A percentile compares a stretch with the other conserved stretches of the same genome.
These are phyloP conservation scores for Actinopyga echinites DNA, from an alignment of 53 echinoderm and acorn worm species.

Conservation along the genomic window DNA sequence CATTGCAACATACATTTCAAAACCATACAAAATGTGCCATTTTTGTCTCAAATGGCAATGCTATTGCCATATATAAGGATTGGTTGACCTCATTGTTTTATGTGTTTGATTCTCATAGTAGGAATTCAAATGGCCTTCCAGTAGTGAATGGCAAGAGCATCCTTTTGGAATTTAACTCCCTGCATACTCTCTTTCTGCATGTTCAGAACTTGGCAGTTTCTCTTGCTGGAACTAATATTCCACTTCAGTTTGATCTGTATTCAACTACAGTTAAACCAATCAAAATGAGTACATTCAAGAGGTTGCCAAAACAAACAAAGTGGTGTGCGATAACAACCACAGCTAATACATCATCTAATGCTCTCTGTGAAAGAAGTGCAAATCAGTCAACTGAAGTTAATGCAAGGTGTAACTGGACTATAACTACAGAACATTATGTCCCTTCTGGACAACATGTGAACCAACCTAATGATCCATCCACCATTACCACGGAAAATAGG, in stretches of 20 bases:
- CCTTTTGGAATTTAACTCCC: neutral
- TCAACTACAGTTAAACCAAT: neutral
- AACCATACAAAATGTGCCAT: neutral
- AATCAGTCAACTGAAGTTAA: no score
- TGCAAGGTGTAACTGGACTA: no score
- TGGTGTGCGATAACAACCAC: neutral
- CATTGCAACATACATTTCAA: neutral
- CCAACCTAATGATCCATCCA: no score
- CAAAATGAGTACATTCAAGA: neutral
- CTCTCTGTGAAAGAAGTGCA: no score
- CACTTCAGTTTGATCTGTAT: neutral
- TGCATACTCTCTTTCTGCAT: neutral
- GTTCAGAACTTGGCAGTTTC: neutral
- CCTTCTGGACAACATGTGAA: no score
- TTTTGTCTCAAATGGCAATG: constrained; percentile 3
- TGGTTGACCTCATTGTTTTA: neutral
- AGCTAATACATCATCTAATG: neutral
- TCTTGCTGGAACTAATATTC: neutral
- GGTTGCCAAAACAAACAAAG: neutral
- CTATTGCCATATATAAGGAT: neutral
- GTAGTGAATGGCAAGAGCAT: neutral
- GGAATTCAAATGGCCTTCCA: neutral
- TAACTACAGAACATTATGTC: no score
- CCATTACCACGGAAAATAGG: no score
- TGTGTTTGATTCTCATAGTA: neutral